Evolutionary conservation across 2,113 vertebrate species (phyloP), one percentile per base, ranked within the genome.

Genomic region (Orthochromis malagaraziensis): DNA sequence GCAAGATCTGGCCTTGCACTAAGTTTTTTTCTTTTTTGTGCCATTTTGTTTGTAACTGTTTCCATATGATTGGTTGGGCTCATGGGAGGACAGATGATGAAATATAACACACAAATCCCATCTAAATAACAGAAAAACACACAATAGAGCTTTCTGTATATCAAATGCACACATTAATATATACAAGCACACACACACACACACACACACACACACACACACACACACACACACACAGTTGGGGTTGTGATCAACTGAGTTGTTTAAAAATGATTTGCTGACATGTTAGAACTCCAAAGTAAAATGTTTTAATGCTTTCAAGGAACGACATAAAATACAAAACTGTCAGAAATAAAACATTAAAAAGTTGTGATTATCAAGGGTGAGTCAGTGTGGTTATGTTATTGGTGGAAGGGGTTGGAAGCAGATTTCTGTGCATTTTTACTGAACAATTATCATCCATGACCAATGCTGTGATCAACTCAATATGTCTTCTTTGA

Each of bases 381-480:
- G 79, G 75, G 57, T 2, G 26, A 5, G 63, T 86, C 19, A 1
- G 53, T 9, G 17, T 7, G 21, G 40, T 17, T 73, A 60, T 75
- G 6, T 65, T 87, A 73, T 81, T 40, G 31, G 49, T 54, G 51
- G 47, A 83, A 84, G 79, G 40, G 13, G 84, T 2, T 47, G 35
- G 80, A 80, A 93, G 85, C 89, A 92, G 86, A 94, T 96, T 90
- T 92, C 42, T 88, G 70, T 57, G 77, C 92, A 88, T 77, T 90
- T 94, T 90, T 94, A 93, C 91, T 87, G 38, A 92, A 87, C 91
- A 93, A 94, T 95, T 95, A 95, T 92, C 92, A 90, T 92, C 91
- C 92, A 92, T 95, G 92, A 94, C 93, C 84, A 91, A 91, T 88
- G 54, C 84, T 77, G 84, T 94, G 91, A 95, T 95, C 91, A 94